Percentiles rank a stretch among this genome's conserved stretches.
Evolutionary conservation across 35 echinoderm and acorn worm genomes (phyloP).

Genomic region (Acanthaster planci): DNA sequence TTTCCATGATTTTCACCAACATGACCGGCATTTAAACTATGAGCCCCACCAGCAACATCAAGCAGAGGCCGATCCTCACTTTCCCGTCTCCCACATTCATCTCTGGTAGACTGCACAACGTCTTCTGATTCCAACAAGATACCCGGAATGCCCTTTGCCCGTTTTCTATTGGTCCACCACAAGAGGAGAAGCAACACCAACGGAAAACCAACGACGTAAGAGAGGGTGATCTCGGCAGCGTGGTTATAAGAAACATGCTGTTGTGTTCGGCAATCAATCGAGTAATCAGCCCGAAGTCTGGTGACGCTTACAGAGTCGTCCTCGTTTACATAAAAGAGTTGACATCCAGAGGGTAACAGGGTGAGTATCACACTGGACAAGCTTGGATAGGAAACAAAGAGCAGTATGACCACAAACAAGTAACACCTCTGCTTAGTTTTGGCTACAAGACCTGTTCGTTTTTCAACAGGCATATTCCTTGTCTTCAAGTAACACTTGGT

Average conservation of each 20-base stretch:
- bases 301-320: background rate
- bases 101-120: background rate
- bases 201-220: constrained; percentile 50
- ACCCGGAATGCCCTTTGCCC: background rate
- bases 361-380: too few species aligned
- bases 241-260: background rate
- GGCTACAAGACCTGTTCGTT: background rate
- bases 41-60: background rate
- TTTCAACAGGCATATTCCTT: too few species aligned
- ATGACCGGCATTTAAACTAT: background rate
- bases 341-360: constrained; percentile 30
- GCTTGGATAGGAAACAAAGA: too few species aligned
- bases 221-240: constrained; percentile 1
- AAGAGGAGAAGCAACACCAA: background rate
- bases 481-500: background rate
- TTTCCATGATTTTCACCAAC: background rate
- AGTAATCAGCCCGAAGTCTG: constrained; percentile 34
- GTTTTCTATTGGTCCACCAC: background rate
- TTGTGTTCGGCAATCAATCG: constrained; percentile 17
- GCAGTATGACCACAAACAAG: constrained; percentile 3
- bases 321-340: constrained; percentile 15
- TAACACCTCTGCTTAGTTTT: background rate
- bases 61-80: background rate
- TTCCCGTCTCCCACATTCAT: background rate
- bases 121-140: background rate